A percentile compares a stretch with the other conserved stretches of the same genome.
These are phyloP conservation scores for Phasianus colchicus DNA, from an alignment of 2,113 vertebrate species.

Conservation along the genomic window DNA sequence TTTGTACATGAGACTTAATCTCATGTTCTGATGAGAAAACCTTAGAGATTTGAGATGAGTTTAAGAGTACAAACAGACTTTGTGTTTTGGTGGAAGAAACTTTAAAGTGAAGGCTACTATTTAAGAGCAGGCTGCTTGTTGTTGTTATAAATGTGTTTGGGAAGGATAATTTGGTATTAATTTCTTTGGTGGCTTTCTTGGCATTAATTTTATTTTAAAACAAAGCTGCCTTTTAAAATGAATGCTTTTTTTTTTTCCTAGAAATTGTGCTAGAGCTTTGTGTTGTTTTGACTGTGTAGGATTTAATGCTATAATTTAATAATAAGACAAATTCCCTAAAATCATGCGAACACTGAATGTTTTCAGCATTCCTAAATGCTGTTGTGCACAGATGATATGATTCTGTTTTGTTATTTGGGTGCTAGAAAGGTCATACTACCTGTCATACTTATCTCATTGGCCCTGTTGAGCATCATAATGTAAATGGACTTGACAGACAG, in stretches of 20 bases:
- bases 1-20: background rate
- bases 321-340: background rate
- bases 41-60: background rate
- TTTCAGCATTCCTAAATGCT: slow-evolving; percentile 17
- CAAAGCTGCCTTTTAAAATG: background rate
- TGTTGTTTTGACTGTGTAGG: background rate
- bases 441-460: slow-evolving; percentile 57
- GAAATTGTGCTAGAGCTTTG: background rate
- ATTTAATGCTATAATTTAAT: slow-evolving; percentile 12
- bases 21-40: background rate
- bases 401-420: slow-evolving; percentile 44
- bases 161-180: background rate
- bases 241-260: background rate
- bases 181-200: background rate
- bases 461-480: slow-evolving; percentile 45
- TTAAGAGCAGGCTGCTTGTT: background rate
- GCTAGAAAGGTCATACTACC: slow-evolving; percentile 53
- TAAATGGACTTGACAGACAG: slow-evolving; percentile 53
- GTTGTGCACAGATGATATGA: background rate
- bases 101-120: background rate
- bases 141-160: background rate
- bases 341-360: background rate
- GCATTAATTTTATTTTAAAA: background rate
- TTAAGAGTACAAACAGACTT: background rate
- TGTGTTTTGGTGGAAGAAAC: background rate